phyloP scores from a whole-genome alignment of 2,888 invertebrate species.

The Tetheella fluctuosa region DNA sequence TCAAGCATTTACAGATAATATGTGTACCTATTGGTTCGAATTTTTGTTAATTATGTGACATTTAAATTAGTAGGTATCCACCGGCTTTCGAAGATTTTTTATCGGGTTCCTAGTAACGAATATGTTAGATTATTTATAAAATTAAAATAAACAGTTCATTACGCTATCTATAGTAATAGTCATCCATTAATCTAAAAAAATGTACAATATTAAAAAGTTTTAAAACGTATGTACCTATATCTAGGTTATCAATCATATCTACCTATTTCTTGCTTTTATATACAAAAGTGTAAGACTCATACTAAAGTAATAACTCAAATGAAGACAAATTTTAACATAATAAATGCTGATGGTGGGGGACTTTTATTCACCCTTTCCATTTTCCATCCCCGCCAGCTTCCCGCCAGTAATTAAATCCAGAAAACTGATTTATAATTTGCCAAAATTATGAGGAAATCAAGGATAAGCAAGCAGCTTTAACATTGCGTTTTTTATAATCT shows the following conservation, averaged over 20 bases:
- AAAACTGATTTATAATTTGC: neutral
- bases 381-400: neutral
- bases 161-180: too few relatives aligned
- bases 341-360: neutral
- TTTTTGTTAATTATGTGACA: slow-evolving; percentile 1
- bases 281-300: too few relatives aligned
- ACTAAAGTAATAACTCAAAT: too few relatives aligned
- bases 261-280: too few relatives aligned
- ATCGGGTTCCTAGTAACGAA: neutral
- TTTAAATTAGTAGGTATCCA: slow-evolving; percentile 2
- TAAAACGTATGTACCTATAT: too few relatives aligned
- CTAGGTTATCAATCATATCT: too few relatives aligned
- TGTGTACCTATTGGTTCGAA: slow-evolving; percentile 3
- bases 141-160: neutral
- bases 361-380: neutral
- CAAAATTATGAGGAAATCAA: neutral
- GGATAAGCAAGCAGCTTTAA: neutral
- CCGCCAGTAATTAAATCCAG: neutral
- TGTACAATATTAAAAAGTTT: too few relatives aligned
- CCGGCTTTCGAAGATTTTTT: neutral
- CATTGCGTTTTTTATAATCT: neutral
- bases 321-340: neutral
- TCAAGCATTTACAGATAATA: slow-evolving; percentile 8
- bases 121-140: too few relatives aligned
- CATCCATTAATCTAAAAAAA: too few relatives aligned